Percentiles rank a stretch among this genome's conserved stretches.
Evolutionary conservation across 1,140 invertebrate species (phyloP).

Genomic region (Psix sp.): DNA sequence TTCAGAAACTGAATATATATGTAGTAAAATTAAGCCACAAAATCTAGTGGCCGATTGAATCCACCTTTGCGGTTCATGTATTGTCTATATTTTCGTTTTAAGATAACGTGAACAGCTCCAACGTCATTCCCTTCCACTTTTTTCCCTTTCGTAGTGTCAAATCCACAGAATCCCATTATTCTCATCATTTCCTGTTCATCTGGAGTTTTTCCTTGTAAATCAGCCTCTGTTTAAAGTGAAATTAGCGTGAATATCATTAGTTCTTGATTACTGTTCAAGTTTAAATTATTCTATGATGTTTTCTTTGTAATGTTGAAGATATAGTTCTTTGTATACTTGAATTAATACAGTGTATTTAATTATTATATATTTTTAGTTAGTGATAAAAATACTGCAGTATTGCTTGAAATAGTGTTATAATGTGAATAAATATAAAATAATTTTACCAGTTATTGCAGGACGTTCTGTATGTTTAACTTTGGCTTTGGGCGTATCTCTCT

Average conservation of each 20-base stretch:
- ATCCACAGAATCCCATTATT: constrained; percentile 96
- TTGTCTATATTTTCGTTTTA: constrained; percentile 98
- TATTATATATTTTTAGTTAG: constrained; percentile 1
- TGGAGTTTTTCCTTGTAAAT: constrained; percentile 87
- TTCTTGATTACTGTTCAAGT: neutral
- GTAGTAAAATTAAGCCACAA: constrained; percentile 84
- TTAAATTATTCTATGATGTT: too few relatives aligned
- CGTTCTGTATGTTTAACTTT: constrained; percentile 76
- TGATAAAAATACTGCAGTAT: constrained; percentile 36
- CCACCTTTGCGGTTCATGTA: constrained; percentile 99
- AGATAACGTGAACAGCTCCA: constrained; percentile 94
- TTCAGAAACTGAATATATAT: constrained; percentile 15
- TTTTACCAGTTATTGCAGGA: constrained; percentile 78
- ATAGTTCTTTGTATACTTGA: too few relatives aligned
- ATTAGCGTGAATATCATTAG: neutral
- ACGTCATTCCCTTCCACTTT: constrained; percentile 96
- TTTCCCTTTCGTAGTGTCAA: constrained; percentile 96
- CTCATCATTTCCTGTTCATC: constrained; percentile 98
- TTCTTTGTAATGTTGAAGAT: too few relatives aligned
- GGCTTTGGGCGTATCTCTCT: constrained; percentile 71
- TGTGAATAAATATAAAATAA: constrained; percentile 3
- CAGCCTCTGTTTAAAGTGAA: constrained; percentile 77
- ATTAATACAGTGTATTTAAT: too few relatives aligned
- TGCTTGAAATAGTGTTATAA: neutral
- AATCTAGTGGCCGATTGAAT: constrained; percentile 98